Evolutionary conservation across 2,888 invertebrate genomes (phyloP), one percentile per base, ranked within the genome.

Genomic region (Heliconius ismenius): DNA sequence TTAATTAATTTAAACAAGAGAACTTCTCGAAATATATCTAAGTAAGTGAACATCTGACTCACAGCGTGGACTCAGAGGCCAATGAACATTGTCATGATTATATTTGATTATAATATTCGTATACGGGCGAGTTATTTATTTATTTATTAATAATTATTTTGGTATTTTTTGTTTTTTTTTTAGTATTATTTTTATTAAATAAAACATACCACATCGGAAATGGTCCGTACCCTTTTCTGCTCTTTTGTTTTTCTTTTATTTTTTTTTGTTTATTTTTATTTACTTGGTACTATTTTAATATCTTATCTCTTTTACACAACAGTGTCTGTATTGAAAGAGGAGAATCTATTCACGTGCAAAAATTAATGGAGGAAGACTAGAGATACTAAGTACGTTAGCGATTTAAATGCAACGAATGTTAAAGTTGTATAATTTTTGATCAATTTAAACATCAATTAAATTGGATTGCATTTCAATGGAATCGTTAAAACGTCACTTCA

Each of bases 1-100:
- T 81, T 79, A 84, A 84, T 85, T 85, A 84, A 85, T 84, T 84
- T 83, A 82, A 81, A 82, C 62, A 54, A 72, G 54, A 73, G 18
- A 62, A 28, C 65, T 65, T 65, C 65, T 74, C 24, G 70, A 67
- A 68, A 73, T 73, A 70, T 74, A 70, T 75, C 26, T 64, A 73
- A 49, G 39, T 75, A 73, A 49, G 18, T 36, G 32, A 21, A 58
- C 24, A 21, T 67, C 63, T 78, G 78, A 75, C 67, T 78, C 75
- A 78, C 32, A 72, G 3, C 13, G 26, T 64, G 21, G 39, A 58
- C 18, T 58, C 65, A 60, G 70, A 75, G 75, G 77, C 72, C 75
- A 77, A 67, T 75, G 75, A 75, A 75, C 77, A 75, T 26, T 65
- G 49, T 74, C 32, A 11, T 69, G 39, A 49, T 63, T 43, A 54